phyloP scores from a whole-genome alignment of 2,888 invertebrate species.

The Lycaena phlaeas region DNA sequence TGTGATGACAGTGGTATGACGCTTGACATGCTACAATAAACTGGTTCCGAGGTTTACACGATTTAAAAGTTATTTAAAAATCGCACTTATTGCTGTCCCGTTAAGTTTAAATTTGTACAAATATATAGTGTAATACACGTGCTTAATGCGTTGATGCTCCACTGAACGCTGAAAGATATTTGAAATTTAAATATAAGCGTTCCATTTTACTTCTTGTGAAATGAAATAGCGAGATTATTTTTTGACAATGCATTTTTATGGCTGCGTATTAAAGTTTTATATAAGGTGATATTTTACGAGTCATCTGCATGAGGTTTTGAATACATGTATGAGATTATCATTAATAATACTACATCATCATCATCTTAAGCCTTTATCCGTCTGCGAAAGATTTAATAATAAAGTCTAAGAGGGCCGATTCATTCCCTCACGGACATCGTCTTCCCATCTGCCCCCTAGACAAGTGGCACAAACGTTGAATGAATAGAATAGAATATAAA shows the following conservation, averaged over 20 bases:
- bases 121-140: slow-evolving; percentile 11
- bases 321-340: too few species aligned
- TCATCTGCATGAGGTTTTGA: too few species aligned
- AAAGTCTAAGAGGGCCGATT: too few species aligned
- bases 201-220: slow-evolving; percentile 36
- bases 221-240: slow-evolving; percentile 40
- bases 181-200: slow-evolving; percentile 43
- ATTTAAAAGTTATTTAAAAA: slow-evolving; percentile 18
- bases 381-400: too few species aligned
- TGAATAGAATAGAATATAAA: too few species aligned
- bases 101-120: slow-evolving; percentile 24
- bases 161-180: slow-evolving; percentile 28
- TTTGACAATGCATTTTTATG: slow-evolving; percentile 29
- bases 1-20: slow-evolving; percentile 46
- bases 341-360: too few species aligned
- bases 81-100: slow-evolving; percentile 20
- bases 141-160: slow-evolving; percentile 19
- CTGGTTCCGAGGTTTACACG: slow-evolving; percentile 12
- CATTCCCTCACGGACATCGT: too few species aligned
- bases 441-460: too few species aligned
- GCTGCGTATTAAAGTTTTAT: too few species aligned
- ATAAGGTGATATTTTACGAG: too few species aligned
- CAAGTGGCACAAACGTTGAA: too few species aligned
- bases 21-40: slow-evolving; percentile 35
- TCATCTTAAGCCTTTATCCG: too few species aligned